Evolutionary conservation across 2,113 vertebrate genomes (phyloP).

Genomic region (Malurus alboscapulatus): DNA sequence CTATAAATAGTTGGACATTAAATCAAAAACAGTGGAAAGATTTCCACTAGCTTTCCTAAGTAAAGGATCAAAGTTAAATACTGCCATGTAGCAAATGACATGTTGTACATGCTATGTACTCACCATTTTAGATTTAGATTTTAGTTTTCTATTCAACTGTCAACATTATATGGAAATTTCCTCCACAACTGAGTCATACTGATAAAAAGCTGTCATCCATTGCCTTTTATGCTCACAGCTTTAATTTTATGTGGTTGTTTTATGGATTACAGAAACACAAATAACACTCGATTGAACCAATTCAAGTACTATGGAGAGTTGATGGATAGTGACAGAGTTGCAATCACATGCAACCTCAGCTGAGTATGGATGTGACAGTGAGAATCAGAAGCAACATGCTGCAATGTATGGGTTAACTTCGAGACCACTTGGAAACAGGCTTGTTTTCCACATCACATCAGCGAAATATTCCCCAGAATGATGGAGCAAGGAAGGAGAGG

Average conservation of each 20-base stretch:
- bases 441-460: neutral
- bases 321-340: neutral
- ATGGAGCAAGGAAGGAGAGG: accelerated
- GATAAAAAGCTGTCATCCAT: neutral
- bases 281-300: neutral
- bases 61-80: neutral
- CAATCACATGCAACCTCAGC: neutral
- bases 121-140: neutral
- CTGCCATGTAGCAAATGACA: neutral
- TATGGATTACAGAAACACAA: neutral
- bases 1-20: neutral
- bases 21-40: neutral
- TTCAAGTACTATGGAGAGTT: neutral
- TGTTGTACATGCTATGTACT: neutral
- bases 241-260: neutral
- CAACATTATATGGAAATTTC: neutral
- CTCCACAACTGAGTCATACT: neutral
- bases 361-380: neutral
- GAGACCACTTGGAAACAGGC: neutral
- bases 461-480: neutral
- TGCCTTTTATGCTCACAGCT: neutral
- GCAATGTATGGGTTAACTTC: neutral
- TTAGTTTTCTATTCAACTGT: neutral
- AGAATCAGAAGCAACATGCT: neutral
- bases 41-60: neutral